Evolutionary conservation across 2,113 vertebrate species (phyloP), one percentile per base, ranked within the genome.

Genomic region (Anarrhichthys ocellatus): DNA sequence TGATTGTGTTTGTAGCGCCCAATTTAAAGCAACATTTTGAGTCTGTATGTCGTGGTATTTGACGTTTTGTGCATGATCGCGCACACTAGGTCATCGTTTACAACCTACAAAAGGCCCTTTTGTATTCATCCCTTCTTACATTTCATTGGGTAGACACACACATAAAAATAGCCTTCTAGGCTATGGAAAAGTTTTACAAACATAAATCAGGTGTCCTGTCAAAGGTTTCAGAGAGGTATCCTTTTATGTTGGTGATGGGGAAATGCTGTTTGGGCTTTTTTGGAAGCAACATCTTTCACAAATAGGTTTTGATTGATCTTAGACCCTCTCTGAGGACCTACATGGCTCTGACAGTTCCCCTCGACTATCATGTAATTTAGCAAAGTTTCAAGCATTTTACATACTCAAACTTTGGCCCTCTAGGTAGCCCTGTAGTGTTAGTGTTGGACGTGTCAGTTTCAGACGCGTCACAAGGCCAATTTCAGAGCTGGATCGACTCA

Each of bases 401-500:
- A 17, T 50, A 18, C 32, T 63, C 8, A 7, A 20, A 52, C 48
- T 2, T 22, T 22, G 18, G 1, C 48, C 13, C 11, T 46, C 3
- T 48, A 54, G 9, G 9, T 54, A 1, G 9, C 22, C 9, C 20
- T 22, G 13, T 42, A 42, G 40, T 10, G 40, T 42, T 52, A 22
- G 48, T 52, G 20, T 22, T 22, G 18, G 10, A 42, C 40, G 40
- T 42, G 40, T 42, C 40, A 42, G 48, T 22, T 22, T 52, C 18
- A 61, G 22, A 44, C 50, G 3, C 18, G 38, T 59, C 40, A 56
- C 22, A 2, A 27, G 1, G 42, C 15, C 27, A 44, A 46, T 44
- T 59, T 27, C 18, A 11, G 27, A n/a, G 50, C 52, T 34, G 32
- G 4, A 65, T n/a, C 67, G 74, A 78, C 32, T 77, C 80, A 76